A percentile compares a stretch with the other conserved stretches of the same genome.
These are phyloP conservation scores for Illadopsis cleaveri DNA, from an alignment of 2,113 vertebrate genomes.

Conservation along the genomic window DNA sequence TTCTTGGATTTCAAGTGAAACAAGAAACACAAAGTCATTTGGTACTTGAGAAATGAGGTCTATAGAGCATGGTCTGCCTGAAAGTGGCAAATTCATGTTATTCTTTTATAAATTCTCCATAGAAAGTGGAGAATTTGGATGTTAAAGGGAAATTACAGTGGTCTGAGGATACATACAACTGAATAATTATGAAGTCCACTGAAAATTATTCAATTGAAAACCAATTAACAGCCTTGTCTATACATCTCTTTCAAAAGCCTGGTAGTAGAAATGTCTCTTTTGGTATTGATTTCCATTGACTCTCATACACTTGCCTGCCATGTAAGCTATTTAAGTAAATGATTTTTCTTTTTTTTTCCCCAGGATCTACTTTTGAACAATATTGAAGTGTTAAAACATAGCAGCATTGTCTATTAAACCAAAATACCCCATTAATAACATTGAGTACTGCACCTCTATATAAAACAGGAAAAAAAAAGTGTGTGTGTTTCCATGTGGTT, in stretches of 20 bases:
- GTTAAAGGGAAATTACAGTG: background rate
- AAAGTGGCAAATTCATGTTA: background rate
- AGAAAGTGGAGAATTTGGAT: background rate
- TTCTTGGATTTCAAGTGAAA: background rate
- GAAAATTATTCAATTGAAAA: constrained; percentile 15
- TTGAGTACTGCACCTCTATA: background rate
- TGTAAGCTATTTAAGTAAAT: constrained; percentile 48
- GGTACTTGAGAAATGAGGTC: background rate
- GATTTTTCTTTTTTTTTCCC: background rate
- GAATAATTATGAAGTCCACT: background rate
- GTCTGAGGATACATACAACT: background rate
- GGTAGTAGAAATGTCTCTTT: constrained; percentile 14
- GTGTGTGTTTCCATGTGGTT: background rate
- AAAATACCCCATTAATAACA: constrained; percentile 8
- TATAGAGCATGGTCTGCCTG: background rate
- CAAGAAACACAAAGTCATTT: background rate
- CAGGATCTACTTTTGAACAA: constrained; percentile 4
- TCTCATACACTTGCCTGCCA: constrained; percentile 27
- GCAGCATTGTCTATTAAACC: constrained; percentile 3
- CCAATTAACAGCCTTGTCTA: constrained; percentile 29
- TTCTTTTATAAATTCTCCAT: background rate
- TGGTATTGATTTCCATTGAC: constrained; percentile 59
- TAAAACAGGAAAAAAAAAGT: background rate
- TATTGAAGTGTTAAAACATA: constrained; percentile 16
- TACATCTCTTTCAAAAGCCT: constrained; percentile 30